A percentile compares a stretch with the other conserved stretches of the same genome.
These are phyloP conservation scores for Uropsilus gracilis DNA, from an alignment of 2,113 vertebrate species.

Conservation along the genomic window DNA sequence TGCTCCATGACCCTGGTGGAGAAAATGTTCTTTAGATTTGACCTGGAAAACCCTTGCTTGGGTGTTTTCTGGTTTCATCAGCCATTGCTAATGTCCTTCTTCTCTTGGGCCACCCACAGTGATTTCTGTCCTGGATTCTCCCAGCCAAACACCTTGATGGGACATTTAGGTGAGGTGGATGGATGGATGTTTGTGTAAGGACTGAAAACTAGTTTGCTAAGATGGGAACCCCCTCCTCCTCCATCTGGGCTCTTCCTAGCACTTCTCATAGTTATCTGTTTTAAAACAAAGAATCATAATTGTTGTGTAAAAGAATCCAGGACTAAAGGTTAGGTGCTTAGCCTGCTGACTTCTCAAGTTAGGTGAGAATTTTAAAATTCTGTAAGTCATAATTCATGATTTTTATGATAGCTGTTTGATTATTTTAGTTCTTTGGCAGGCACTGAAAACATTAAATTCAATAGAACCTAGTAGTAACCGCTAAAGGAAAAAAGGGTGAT, in stretches of 20 bases:
- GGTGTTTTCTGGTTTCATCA: constrained; percentile 63
- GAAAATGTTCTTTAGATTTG: constrained; percentile 60
- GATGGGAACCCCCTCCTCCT: neutral
- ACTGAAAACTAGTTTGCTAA: neutral
- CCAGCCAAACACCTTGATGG: constrained; percentile 36
- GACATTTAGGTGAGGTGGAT: neutral
- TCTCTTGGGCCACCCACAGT: constrained; percentile 65
- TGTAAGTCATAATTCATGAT: neutral
- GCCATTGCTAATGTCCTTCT: constrained; percentile 44
- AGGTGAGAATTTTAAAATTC: constrained; percentile 36
- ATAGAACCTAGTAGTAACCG: neutral
- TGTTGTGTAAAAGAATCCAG: neutral
- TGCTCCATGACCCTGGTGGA: constrained; percentile 53
- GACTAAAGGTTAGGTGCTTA: neutral
- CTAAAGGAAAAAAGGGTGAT: constrained; percentile 16
- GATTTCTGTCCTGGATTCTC: constrained; percentile 57
- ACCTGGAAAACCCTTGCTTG: constrained; percentile 69
- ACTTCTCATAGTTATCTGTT: neutral
- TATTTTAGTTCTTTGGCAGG: constrained; percentile 25
- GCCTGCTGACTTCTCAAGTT: neutral
- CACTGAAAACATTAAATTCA: constrained; percentile 12
- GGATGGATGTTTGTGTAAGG: constrained; percentile 52
- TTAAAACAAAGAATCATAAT: neutral
- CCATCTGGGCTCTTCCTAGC: neutral
- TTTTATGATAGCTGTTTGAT: neutral